phyloP scores from a whole-genome alignment of 2,797 vertebrate genomes.

The Pseudotriccus pelzelni region DNA sequence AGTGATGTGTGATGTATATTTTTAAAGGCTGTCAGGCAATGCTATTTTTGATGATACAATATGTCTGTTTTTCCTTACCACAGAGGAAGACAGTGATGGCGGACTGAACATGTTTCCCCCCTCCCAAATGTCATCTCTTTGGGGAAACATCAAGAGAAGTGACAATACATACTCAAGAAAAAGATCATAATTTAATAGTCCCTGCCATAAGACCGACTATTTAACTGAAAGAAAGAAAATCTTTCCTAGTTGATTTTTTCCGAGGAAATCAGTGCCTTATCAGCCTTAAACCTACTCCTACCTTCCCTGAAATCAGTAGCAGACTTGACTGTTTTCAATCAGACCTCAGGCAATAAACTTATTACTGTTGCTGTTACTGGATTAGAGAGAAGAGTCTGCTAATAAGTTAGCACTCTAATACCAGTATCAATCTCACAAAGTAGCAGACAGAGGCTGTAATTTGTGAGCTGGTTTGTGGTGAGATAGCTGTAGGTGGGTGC shows the following conservation, averaged over 20 bases:
- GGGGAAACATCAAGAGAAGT: slow-evolving; percentile 19
- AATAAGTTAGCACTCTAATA: background rate
- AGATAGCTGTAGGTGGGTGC: slow-evolving; percentile 28
- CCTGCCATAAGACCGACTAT: background rate
- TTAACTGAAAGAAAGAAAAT: background rate
- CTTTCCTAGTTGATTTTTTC: background rate
- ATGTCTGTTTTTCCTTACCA: slow-evolving; percentile 11
- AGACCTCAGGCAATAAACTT: background rate
- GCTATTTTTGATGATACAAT: slow-evolving; percentile 19
- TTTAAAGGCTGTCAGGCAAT: slow-evolving; percentile 35
- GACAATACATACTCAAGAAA: background rate
- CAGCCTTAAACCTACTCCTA: background rate
- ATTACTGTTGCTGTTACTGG: background rate
- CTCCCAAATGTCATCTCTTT: background rate
- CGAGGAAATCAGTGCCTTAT: background rate
- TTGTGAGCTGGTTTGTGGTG: slow-evolving; percentile 1
- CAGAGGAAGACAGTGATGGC: background rate
- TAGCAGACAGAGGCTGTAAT: slow-evolving; percentile 37
- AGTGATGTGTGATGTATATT: background rate
- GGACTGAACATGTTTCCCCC: background rate
- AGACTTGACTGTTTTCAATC: background rate
- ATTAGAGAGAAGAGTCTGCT: background rate
- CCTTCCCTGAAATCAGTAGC: background rate
- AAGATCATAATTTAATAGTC: background rate
- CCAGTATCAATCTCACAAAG: slow-evolving; percentile 3